A percentile compares a stretch with the other conserved stretches of the same genome.
Conservation (phyloP, 2,888 invertebrate genomes). For the Muscina levida region DNA sequence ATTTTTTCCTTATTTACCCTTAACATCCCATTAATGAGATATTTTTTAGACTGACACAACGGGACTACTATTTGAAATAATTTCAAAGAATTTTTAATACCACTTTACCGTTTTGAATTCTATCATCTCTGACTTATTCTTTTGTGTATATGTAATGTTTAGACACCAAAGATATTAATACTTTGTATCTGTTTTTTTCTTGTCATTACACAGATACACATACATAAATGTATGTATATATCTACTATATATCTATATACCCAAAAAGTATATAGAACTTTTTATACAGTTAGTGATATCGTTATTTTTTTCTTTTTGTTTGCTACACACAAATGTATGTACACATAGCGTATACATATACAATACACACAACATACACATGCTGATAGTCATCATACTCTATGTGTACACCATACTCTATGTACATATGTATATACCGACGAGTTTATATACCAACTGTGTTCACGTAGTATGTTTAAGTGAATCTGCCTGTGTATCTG, state of each 20-base stretch:
- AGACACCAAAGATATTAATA: constrained; percentile 49
- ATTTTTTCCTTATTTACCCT: too few species aligned
- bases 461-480: not conserved
- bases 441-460: constrained; percentile 19
- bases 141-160: not conserved
- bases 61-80: too few species aligned
- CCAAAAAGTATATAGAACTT: constrained; percentile 11
- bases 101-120: too few species aligned
- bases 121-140: not conserved
- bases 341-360: constrained; percentile 1
- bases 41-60: too few species aligned
- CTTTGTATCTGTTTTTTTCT: constrained; percentile 58
- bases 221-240: constrained; percentile 2
- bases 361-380: constrained; percentile 5
- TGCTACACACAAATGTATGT: constrained; percentile 9
- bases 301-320: constrained; percentile 43
- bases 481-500: not conserved
- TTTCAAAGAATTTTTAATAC: too few species aligned
- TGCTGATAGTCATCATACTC: constrained; percentile 14
- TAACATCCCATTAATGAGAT: too few species aligned
- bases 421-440: constrained; percentile 21
- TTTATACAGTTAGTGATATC: constrained; percentile 64
- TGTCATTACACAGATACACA: constrained; percentile 14
- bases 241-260: constrained; percentile 15
- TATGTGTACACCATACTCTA: constrained; percentile 30